phyloP scores from a whole-genome alignment of 2,888 invertebrate species.

The Scotopteryx bipunctaria region DNA sequence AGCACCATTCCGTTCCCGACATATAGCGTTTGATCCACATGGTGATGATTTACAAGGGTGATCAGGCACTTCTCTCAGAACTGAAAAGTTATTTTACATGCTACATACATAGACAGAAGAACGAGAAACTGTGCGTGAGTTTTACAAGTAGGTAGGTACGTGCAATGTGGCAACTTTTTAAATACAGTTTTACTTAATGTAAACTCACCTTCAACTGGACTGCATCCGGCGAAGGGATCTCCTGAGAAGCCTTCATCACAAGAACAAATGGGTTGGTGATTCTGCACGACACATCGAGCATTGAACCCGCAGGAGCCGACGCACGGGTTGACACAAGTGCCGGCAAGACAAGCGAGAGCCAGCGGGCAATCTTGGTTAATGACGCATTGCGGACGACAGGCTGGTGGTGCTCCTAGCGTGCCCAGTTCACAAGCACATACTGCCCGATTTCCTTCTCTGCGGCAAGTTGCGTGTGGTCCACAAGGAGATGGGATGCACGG shows the following conservation, averaged over 20 bases:
- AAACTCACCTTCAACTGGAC: slow-evolving; percentile 82
- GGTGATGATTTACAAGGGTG: slow-evolving; percentile 91
- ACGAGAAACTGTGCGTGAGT: slow-evolving; percentile 35
- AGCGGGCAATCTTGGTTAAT: slow-evolving; percentile 91
- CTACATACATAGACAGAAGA: slow-evolving; percentile 39
- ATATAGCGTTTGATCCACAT: slow-evolving; percentile 91
- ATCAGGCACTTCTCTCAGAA: slow-evolving; percentile 82
- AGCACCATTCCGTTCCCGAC: slow-evolving; percentile 88
- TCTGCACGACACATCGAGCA: slow-evolving; percentile 88
- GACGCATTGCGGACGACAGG: slow-evolving; percentile 90
- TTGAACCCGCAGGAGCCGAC: slow-evolving; percentile 90
- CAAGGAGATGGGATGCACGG: slow-evolving; percentile 88
- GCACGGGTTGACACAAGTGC: slow-evolving; percentile 90
- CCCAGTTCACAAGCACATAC: slow-evolving; percentile 89
- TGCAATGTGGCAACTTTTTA: slow-evolving; percentile 12
- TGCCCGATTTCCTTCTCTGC: slow-evolving; percentile 85
- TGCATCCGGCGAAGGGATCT: slow-evolving; percentile 91
- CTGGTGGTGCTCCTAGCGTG: slow-evolving; percentile 90
- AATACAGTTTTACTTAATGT: background rate
- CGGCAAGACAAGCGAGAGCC: slow-evolving; percentile 87
- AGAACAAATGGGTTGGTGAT: slow-evolving; percentile 89
- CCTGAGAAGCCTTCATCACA: slow-evolving; percentile 90
- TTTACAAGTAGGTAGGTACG: slow-evolving; percentile 25
- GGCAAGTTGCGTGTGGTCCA: slow-evolving; percentile 86
- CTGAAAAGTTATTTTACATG: slow-evolving; percentile 64